Evolutionary conservation across 2,797 vertebrate species (phyloP), one percentile per base, ranked within the genome.

Genomic region (Halcyon chelicuti): DNA sequence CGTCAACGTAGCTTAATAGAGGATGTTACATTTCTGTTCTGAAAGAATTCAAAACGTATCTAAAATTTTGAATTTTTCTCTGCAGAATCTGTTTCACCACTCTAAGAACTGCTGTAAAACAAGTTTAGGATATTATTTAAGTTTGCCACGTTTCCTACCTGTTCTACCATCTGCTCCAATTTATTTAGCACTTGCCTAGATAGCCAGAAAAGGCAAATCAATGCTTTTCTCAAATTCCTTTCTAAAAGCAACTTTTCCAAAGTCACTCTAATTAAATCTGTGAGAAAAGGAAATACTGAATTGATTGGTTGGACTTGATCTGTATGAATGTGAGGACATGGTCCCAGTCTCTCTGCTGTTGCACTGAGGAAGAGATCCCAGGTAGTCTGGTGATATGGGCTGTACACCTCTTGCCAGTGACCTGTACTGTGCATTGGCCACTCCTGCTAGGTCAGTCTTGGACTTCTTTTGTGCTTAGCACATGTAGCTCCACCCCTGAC

Each of bases 271-370:
- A 8, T 60, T 75, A 12, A 1, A 3, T 40, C 14, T 16, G 8
- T 46, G 40, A 37, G 7, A 91, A 10, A 9, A 35, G 22, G 42
- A 74, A 8, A 28, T 91, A 46, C 6, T 18, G 9, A 76, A 35
- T 49, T 3, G 2, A 4, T 21, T 75, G 17, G 25, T 65, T 73
- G 61, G 18, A 21, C 15, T 37, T 10, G 5, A 74, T 35, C 42
- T 71, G 5, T 37, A 3, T 1, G 4, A 49, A 23, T 8, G 21
- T 1, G 2, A 47, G 31, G 54, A 31, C 0, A 2, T 0, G 1
- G 10, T 60, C 47, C 14, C 12, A 23, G 17, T 14, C 8, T 63
- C 2, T 47, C 39, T 29, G 19, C 20, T 25, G 26, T 14, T 3
- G 1, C 15, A 17, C 9, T 3, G 5, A 20, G 54, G 31, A 81